These are phyloP conservation scores for Pipistrellus pipistrellus DNA, from an alignment of 2,797 vertebrate genomes.

Conservation along the genomic window DNA sequence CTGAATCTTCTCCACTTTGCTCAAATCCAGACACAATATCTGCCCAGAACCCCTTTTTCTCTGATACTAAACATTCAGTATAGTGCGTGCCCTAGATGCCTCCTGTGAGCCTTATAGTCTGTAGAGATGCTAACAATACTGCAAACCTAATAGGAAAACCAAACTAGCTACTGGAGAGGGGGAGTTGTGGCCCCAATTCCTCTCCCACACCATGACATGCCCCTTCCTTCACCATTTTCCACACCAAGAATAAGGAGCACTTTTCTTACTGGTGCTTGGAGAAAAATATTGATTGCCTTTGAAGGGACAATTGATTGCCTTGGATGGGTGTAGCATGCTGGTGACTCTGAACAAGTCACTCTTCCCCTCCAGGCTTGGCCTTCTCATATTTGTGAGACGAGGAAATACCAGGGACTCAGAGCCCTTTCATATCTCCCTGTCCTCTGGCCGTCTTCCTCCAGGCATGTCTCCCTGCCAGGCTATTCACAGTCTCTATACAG, in stretches of 20 bases:
- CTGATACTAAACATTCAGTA: background rate
- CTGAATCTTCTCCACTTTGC: background rate
- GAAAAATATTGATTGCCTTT: background rate
- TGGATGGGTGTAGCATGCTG: background rate
- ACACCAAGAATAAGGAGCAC: background rate
- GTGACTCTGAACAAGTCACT: constrained; percentile 5
- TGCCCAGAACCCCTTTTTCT: background rate
- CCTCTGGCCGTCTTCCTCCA: background rate
- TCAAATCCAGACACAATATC: background rate
- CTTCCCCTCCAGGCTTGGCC: background rate
- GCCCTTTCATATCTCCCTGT: background rate
- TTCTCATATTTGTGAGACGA: constrained; percentile 5
- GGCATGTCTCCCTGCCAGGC: background rate
- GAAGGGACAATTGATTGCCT: background rate
- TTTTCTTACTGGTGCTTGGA: background rate
- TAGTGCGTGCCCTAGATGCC: background rate
- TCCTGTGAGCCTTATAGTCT: background rate
- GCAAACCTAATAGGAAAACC: background rate
- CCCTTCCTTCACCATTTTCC: constrained; percentile 12
- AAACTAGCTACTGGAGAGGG: background rate
- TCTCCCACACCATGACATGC: background rate
- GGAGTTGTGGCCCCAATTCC: background rate
- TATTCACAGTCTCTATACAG: constrained; percentile 18
- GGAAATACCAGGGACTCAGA: background rate
- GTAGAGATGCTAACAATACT: background rate